Percentiles rank a stretch among this genome's conserved stretches.
Conservation (phyloP, 2,888 invertebrate genomes). For the Teleogryllus oceanicus region DNA sequence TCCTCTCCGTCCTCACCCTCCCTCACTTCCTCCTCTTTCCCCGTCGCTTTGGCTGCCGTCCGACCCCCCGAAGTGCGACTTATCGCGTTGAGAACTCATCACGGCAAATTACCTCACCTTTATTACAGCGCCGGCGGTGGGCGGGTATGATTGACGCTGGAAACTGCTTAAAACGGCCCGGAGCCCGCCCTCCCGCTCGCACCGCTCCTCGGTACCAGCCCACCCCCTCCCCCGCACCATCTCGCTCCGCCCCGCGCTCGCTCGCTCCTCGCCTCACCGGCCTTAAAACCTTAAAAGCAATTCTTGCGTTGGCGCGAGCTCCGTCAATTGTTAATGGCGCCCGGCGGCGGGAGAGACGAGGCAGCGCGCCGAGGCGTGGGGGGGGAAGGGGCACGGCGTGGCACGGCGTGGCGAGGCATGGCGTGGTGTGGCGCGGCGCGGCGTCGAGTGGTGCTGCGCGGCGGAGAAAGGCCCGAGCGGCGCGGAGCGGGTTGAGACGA, state of each 20-base stretch:
- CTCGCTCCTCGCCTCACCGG: not conserved
- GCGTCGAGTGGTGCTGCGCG: not conserved
- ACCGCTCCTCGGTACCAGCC: not conserved
- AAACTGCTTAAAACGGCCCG: not conserved
- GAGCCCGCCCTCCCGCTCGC: not conserved
- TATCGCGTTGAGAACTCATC: slow-evolving; percentile 18
- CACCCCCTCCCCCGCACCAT: not conserved
- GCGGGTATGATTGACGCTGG: slow-evolving; percentile 6
- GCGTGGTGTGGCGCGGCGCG: not conserved
- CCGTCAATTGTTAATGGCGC: slow-evolving; percentile 7
- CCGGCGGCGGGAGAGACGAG: not conserved
- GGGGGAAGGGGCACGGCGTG: not conserved
- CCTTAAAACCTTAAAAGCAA: too few species aligned
- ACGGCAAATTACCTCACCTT: slow-evolving; percentile 6
- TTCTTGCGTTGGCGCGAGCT: slow-evolving; percentile 18
- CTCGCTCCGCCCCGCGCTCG: not conserved
- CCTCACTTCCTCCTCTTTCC: not conserved
- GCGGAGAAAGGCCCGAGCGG: not conserved
- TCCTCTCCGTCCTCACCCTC: not conserved
- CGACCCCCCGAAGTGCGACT: not conserved
- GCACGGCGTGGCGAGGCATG: not conserved
- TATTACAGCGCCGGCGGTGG: slow-evolving; percentile 1
- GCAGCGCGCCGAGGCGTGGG: too few species aligned
- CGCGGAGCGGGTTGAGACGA: not conserved
- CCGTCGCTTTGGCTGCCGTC: too few species aligned